A percentile compares a stretch with the other conserved stretches of the same genome.
phyloP scores from a whole-genome alignment of 2,888 invertebrate genomes.

The Polylopha cassiicola region DNA sequence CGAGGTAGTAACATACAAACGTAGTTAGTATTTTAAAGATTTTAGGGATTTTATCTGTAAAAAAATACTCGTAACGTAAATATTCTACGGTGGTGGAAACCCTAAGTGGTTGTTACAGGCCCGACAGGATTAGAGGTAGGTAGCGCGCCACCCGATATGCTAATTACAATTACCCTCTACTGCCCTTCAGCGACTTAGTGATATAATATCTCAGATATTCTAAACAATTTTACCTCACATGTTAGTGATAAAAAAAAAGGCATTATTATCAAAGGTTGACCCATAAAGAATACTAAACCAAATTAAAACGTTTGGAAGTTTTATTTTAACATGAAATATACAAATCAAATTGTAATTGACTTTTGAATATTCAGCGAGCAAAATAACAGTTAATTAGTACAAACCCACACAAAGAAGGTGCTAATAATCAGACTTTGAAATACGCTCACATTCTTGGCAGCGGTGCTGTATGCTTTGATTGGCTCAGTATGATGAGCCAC shows the following conservation, averaged over 20 bases:
- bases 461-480: neutral
- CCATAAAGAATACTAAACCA: neutral
- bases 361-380: constrained; percentile 6
- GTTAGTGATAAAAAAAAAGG: no score
- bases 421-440: constrained; percentile 7
- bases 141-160: constrained; percentile 29
- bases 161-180: constrained; percentile 30
- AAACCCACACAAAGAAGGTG: constrained; percentile 8
- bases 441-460: neutral
- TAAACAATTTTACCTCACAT: no score
- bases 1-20: no score
- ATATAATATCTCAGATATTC: neutral
- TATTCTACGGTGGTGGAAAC: constrained; percentile 6
- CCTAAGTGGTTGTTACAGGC: constrained; percentile 13
- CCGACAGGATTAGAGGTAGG: constrained; percentile 32
- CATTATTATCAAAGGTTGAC: no score
- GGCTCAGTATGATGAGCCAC: no score
- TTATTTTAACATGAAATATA: constrained; percentile 2
- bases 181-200: constrained; percentile 12
- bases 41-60: no score
- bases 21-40: no score
- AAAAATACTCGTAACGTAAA: neutral
- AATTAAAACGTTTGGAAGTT: constrained; percentile 3
- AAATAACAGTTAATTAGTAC: constrained; percentile 5
- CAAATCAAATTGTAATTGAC: constrained; percentile 4